Evolutionary conservation across 1,140 invertebrate species (phyloP).

Genomic region (Heliconius himera): DNA sequence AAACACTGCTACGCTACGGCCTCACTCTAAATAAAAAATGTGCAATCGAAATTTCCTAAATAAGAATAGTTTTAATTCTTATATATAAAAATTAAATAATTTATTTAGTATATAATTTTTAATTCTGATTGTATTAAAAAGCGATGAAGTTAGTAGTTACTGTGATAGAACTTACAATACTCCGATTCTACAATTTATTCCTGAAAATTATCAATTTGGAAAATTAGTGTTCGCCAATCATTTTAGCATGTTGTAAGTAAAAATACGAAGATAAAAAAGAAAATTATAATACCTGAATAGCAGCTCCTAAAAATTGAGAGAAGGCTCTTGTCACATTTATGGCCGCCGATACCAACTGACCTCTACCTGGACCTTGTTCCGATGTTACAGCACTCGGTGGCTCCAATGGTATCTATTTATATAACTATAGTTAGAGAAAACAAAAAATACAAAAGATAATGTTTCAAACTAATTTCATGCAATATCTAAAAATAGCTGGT

Average conservation of each 20-base stretch:
- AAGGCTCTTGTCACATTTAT: constrained; percentile 88
- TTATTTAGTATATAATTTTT: not conserved
- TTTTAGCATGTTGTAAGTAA: not conserved
- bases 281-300: constrained; percentile 84
- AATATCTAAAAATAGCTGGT: not conserved
- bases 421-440: constrained; percentile 9
- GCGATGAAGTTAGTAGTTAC: not conserved
- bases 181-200: not conserved
- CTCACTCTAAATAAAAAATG: no score
- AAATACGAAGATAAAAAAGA: not conserved
- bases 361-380: constrained; percentile 78
- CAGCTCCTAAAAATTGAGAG: constrained; percentile 87
- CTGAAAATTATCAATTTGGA: not conserved
- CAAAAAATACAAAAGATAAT: constrained; percentile 2
- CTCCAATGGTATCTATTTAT: constrained; percentile 74
- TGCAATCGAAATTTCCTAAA: no score
- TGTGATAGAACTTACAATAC: not conserved
- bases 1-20: no score
- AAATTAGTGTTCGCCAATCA: not conserved
- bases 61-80: no score
- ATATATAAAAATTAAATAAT: not conserved
- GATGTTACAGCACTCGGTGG: constrained; percentile 71
- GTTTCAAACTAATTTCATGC: not conserved
- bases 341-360: constrained; percentile 85
- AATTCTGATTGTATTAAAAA: not conserved